A percentile compares a stretch with the other conserved stretches of the same genome.
These are phyloP conservation scores for Drosophila pseudotalamancana DNA, from an alignment of 2,888 invertebrate genomes.

Conservation along the genomic window DNA sequence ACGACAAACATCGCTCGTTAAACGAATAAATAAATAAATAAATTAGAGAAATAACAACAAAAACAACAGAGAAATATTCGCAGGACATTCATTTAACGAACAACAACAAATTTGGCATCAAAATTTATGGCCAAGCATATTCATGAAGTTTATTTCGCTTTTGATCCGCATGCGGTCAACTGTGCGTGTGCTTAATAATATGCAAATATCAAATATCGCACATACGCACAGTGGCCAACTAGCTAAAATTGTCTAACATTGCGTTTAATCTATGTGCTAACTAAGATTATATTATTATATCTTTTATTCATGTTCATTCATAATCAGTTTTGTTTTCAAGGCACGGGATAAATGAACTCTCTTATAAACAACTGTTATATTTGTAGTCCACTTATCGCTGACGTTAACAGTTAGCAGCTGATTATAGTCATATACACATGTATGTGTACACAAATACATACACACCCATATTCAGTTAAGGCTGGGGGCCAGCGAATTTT, in stretches of 20 bases:
- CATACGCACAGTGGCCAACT: constrained; percentile 4
- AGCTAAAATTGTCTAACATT: not conserved
- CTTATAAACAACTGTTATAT: constrained; percentile 24
- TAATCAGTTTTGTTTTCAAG: constrained; percentile 23
- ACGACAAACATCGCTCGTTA: constrained; percentile 1
- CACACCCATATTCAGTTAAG: constrained; percentile 1
- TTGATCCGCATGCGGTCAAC: constrained; percentile 25
- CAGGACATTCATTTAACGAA: constrained; percentile 41
- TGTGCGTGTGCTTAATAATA: constrained; percentile 44
- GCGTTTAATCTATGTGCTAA: constrained; percentile 4
- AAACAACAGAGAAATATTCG: not conserved
- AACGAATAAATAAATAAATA: no score
- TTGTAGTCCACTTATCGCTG: constrained; percentile 23
- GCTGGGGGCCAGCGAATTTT: constrained; percentile 28
- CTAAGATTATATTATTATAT: not conserved
- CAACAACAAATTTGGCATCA: constrained; percentile 42
- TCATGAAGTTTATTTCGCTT: constrained; percentile 26
- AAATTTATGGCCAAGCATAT: constrained; percentile 37
- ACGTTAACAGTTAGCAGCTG: constrained; percentile 33
- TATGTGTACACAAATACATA: not conserved
- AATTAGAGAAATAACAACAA: not conserved
- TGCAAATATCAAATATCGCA: constrained; percentile 48
- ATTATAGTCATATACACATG: constrained; percentile 6
- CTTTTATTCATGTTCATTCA: not conserved
- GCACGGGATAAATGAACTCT: constrained; percentile 41